Conservation (phyloP, 2,888 invertebrate species). For the Psylliodes chrysocephalus region DNA sequence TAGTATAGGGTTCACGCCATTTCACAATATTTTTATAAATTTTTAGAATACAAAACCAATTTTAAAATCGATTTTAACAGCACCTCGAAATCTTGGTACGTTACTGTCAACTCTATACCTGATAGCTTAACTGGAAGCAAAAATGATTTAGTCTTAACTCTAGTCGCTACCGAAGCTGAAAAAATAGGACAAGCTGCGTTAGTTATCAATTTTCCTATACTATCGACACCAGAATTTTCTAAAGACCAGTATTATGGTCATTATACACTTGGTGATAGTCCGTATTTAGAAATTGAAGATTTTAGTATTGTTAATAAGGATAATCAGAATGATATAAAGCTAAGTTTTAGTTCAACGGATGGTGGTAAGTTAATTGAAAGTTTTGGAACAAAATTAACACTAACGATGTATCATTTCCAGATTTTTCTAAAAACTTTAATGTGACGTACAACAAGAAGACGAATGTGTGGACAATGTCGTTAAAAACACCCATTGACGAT, state of each 20-base stretch:
- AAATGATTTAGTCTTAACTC: slow-evolving; percentile 22
- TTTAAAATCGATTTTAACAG: slow-evolving; percentile 33
- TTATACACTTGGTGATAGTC: background rate
- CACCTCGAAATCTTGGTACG: slow-evolving; percentile 21
- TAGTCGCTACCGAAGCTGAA: slow-evolving; percentile 15
- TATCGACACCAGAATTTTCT: slow-evolving; percentile 18
- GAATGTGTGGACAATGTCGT: slow-evolving; percentile 9
- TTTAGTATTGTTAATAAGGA: slow-evolving; percentile 24
- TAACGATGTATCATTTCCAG: slow-evolving; percentile 3
- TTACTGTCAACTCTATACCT: slow-evolving; percentile 19
- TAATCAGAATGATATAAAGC: background rate
- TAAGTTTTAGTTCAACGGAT: background rate
- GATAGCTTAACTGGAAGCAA: background rate
- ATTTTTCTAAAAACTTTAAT: slow-evolving; percentile 10
- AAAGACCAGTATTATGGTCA: slow-evolving; percentile 9
- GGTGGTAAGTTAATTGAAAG: slow-evolving; percentile 10
- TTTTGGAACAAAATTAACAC: background rate
- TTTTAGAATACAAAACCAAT: slow-evolving; percentile 36
- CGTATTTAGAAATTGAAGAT: background rate
- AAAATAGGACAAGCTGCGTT: slow-evolving; percentile 16
- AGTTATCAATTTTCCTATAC: slow-evolving; percentile 8
- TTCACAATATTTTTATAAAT: background rate
- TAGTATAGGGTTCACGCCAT: no score
- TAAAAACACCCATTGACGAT: slow-evolving; percentile 25
- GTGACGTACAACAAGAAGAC: background rate